A percentile compares a stretch with the other conserved stretches of the same genome.
phyloP scores from a whole-genome alignment of 2,797 vertebrate species.

The Onychomys arenicola region DNA sequence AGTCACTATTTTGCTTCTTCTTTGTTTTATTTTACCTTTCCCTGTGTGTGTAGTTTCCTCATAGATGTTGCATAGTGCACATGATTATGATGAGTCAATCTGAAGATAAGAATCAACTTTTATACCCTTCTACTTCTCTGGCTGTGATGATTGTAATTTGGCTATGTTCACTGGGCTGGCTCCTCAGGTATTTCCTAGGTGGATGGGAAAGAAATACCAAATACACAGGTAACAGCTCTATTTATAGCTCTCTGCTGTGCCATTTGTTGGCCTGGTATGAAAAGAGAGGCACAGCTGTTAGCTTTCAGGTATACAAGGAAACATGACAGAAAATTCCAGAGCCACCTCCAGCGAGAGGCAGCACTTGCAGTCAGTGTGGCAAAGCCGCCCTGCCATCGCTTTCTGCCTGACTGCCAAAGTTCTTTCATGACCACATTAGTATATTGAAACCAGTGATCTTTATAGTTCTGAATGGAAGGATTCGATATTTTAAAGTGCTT shows the following conservation, averaged over 20 bases:
- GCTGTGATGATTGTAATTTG: conserved; percentile 47
- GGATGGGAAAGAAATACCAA: conserved; percentile 55
- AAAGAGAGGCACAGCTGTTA: conserved; percentile 60
- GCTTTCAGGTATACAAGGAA: conserved; percentile 47
- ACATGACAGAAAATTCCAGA: conserved; percentile 11
- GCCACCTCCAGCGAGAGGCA: not conserved
- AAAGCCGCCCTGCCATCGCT: not conserved
- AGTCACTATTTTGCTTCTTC: conserved; percentile 46
- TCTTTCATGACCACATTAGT: not conserved
- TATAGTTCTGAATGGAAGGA: conserved; percentile 3
- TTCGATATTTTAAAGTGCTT: conserved; percentile 41
- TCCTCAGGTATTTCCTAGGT: conserved; percentile 52
- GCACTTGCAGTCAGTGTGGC: not conserved
- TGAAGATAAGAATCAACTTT: conserved; percentile 45
- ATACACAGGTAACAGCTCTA: conserved; percentile 40
- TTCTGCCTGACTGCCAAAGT: not conserved
- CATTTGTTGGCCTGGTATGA: conserved; percentile 54
- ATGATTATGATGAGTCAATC: conserved; percentile 26
- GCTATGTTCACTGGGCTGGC: conserved; percentile 6
- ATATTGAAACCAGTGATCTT: not conserved
- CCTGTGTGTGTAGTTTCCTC: not conserved
- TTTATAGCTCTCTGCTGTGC: conserved; percentile 59
- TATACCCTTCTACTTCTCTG: not conserved
- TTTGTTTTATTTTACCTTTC: conserved; percentile 33
- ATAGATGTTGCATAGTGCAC: not conserved